phyloP scores from a whole-genome alignment of 2,797 vertebrate species.

The Hephaestus fuliginosus region DNA sequence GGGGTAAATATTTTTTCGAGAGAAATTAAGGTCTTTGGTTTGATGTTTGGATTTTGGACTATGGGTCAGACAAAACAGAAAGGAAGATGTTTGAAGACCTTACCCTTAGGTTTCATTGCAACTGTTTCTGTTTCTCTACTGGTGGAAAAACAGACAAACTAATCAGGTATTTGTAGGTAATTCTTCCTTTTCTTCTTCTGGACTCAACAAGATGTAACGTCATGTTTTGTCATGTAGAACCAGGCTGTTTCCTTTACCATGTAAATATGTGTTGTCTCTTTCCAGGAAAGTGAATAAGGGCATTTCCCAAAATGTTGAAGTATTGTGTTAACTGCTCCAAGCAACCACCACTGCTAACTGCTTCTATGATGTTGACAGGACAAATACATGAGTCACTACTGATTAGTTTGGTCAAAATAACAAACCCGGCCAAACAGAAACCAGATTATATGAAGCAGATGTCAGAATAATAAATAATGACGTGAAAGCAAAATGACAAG shows the following conservation, averaged over 20 bases:
- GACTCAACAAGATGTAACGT: too few species aligned
- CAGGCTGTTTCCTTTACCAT: not conserved
- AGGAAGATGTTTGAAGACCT: not conserved
- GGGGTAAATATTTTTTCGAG: not conserved
- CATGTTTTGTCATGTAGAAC: not conserved
- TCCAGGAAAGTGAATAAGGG: not conserved
- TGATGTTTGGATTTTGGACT: not conserved
- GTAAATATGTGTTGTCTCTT: not conserved
- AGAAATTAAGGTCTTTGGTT: too few species aligned
- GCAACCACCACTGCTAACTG: not conserved
- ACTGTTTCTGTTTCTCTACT: not conserved
- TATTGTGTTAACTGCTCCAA: not conserved
- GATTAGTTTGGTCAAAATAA: conserved; percentile 14
- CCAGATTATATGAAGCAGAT: not conserved
- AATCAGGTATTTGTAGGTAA: not conserved
- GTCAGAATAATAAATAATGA: conserved; percentile 33
- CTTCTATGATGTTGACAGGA: not conserved
- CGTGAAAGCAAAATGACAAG: not conserved
- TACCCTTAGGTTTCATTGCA: not conserved
- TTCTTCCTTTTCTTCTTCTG: too few species aligned
- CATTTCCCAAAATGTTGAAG: not conserved
- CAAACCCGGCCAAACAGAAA: conserved; percentile 18
- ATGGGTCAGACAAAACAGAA: too few species aligned
- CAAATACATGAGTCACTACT: not conserved
- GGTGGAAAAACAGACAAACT: not conserved